Base-by-base conservation (phyloP, 2,797 vertebrate genomes). In the Mus minutoides region DNA sequence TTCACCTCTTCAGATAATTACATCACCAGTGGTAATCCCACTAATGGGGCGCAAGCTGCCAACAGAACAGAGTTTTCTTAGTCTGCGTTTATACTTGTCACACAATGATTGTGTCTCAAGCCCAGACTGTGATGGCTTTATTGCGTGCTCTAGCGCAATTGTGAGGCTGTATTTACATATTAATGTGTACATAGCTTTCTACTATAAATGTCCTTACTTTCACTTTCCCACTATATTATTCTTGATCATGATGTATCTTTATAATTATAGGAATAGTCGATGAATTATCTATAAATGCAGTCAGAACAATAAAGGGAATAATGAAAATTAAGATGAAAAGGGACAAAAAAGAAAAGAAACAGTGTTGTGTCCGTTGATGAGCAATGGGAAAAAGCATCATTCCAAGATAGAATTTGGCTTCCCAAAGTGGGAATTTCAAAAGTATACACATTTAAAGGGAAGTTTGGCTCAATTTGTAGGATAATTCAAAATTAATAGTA, bases 1-100 rank as follows among this genome's bases (percentile, higher is more conserved):
- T 22, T 84, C 86, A 93, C 71, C 71, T 75, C 76, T 92, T 86
- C 79, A 84, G 94, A 92, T 94, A 92, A 88, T 75, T 73, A 17
- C 46, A 52, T 79, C 84, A 87, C n/a, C 69, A 46, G 16, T 26
- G 22, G 56, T 43, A 94, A 92, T 86, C 64, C 40, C 86, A 90
- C 71, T 88, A 69, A 34, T 24, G 90, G 54, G 34, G 6, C 43
- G 60, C 58, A 19, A 71, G 24, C n/a, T 85, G 82, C 77, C 88
- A 91, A 75, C 67, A 91, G 76, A 85, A 92, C 40, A 52, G 60
- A 52, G n/a, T n/a, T 93, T 94, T 75, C 75, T 82, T 73, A 87
- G 76, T 88, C 46, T 92, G 46, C 26, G 13, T 90, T 92, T 75
- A 77, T 34, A 56, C 19, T 14, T 75, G 26, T 69, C 49, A 31